Percentiles rank a stretch among this genome's conserved stretches.
These are phyloP conservation scores for Mechanitis messenoides DNA, from an alignment of 2,888 invertebrate genomes.

Conservation along the genomic window DNA sequence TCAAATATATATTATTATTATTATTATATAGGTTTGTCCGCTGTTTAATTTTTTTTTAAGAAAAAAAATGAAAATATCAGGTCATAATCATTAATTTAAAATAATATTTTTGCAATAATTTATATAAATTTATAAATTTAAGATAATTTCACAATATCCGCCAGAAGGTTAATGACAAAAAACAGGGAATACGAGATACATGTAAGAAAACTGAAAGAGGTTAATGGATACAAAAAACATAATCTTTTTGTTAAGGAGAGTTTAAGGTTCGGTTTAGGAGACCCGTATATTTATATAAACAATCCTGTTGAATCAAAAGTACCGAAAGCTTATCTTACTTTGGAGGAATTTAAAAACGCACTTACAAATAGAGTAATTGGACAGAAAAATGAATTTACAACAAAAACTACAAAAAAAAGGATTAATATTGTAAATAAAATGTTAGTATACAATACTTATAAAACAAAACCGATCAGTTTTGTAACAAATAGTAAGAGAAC, in stretches of 20 bases:
- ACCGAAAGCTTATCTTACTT: slow-evolving; percentile 49
- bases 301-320: slow-evolving; percentile 62
- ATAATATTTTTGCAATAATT: neutral
- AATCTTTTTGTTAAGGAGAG: slow-evolving; percentile 47
- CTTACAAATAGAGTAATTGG: slow-evolving; percentile 36
- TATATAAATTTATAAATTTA: slow-evolving; percentile 5
- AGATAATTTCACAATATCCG: slow-evolving; percentile 31
- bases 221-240: slow-evolving; percentile 57
- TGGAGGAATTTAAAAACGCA: slow-evolving; percentile 50
- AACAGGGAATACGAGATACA: slow-evolving; percentile 49
- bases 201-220: slow-evolving; percentile 53
- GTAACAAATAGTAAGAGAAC: no score
- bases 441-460: neutral
- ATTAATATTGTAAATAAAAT: neutral
- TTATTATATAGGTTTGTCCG: no score
- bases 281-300: slow-evolving; percentile 53
- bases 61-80: no score
- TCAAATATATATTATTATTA: no score
- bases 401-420: slow-evolving; percentile 7
- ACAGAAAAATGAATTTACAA: slow-evolving; percentile 31
- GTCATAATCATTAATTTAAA: no score
- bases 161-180: slow-evolving; percentile 39
- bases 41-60: no score
- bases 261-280: slow-evolving; percentile 15
- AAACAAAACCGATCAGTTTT: no score